Evolutionary conservation across 1,140 invertebrate species (phyloP).

Genomic region (Drosophila rhopaloa): DNA sequence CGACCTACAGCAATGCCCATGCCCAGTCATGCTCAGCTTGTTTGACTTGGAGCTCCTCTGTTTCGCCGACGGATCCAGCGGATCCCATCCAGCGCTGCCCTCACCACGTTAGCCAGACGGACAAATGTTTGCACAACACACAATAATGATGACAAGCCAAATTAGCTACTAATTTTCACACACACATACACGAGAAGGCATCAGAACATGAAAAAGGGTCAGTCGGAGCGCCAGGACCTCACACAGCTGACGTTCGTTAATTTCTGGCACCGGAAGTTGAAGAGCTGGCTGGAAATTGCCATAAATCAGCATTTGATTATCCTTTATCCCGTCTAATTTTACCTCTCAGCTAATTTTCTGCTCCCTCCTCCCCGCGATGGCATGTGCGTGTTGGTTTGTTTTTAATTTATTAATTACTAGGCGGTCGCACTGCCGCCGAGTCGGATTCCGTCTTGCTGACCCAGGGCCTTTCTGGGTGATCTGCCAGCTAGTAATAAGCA

Average conservation of each 20-base stretch:
- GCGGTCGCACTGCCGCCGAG: conserved; percentile 45
- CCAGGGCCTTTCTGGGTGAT: conserved; percentile 47
- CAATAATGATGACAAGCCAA: conserved; percentile 81
- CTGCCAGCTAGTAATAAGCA: conserved; percentile 10
- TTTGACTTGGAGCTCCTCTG: conserved; percentile 15
- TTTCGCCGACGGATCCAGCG: conserved; percentile 2
- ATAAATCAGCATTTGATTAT: conserved; percentile 83
- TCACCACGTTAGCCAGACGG: conserved; percentile 46
- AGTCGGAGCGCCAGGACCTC: conserved; percentile 70
- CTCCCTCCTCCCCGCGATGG: conserved; percentile 25
- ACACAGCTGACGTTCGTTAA: conserved; percentile 70
- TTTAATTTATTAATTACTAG: conserved; percentile 83
- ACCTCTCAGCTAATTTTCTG: conserved; percentile 34
- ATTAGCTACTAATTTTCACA: conserved; percentile 83
- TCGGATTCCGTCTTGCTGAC: conserved; percentile 11
- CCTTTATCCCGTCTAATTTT: conserved; percentile 65
- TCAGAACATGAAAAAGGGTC: conserved; percentile 20
- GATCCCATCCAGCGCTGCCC: conserved; percentile 18
- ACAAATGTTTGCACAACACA: conserved; percentile 83
- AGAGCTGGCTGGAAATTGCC: conserved; percentile 61
- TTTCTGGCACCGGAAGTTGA: conserved; percentile 62
- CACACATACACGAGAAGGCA: conserved; percentile 46
- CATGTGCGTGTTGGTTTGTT: conserved; percentile 77
- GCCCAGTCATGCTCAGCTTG: conserved; percentile 36
- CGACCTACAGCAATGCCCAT: conserved; percentile 46